Base-by-base conservation (phyloP, 2,888 invertebrate genomes). In the Drosophila setosimentum region DNA sequence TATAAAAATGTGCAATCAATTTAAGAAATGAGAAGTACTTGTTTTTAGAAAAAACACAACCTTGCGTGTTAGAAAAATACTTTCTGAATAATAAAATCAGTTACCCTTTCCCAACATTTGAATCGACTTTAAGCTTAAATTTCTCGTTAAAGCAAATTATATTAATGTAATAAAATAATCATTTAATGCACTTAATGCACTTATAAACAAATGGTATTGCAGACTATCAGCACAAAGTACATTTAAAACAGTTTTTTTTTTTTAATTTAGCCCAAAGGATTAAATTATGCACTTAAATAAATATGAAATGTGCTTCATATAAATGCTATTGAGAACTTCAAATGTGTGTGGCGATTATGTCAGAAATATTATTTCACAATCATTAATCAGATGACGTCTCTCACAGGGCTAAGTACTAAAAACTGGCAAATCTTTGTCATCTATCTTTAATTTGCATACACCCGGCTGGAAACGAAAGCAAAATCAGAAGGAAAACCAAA, bases 401-500 rank as follows among this genome's bases (percentile, higher is more conserved):
- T 42, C 21, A 42, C 42, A 21, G 42, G 21, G 21, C 42, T 58
- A n/a, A 50, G 30, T 50, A 10, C 50, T 16, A 32, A 42, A 54
- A 32, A 21, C 30, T 68, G 11, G 27, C 16, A 16, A 45, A 21
- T 33, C 24, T 37, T 42, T n/a, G 62, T 18, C 68, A 58, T 62
- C 45, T 45, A 71, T 57, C 35, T 24, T 24, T 16, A 16, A 50
- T 59, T 61, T 68, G 51, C 50, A 72, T 51, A 68, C 48, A 32
- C 35, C 54, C 40, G n/a, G 45, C 27, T 65, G 67, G 45, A 24
- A 73, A 62, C 13, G 78, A 78, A 78, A 78, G 62, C 70, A 78
- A 74, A 78, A 65, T 50, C 58, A 18, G 21, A 51, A 51, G 8
- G 24, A 67, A 40, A 37, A 30, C 24, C 21, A 45, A 45, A 40